A percentile compares a stretch with the other conserved stretches of the same genome.
These are phyloP conservation scores for Microplitis manilae DNA, from an alignment of 2,888 invertebrate species.

Conservation along the genomic window DNA sequence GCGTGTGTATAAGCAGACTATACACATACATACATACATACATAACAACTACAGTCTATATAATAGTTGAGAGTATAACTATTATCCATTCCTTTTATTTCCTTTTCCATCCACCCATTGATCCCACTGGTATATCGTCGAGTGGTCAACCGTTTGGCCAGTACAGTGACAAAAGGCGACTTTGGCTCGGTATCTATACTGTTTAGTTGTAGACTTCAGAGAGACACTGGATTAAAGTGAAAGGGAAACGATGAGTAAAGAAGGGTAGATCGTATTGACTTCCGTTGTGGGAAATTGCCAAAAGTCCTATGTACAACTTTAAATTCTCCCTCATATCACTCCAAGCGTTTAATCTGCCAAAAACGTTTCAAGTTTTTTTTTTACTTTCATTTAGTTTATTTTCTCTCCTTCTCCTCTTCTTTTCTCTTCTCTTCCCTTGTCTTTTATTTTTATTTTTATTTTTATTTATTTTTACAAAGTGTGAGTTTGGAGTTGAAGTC, in stretches of 20 bases:
- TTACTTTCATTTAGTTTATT: constrained; percentile 27
- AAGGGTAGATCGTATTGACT: constrained; percentile 53
- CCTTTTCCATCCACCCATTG: not conserved
- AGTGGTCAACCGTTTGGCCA: constrained; percentile 22
- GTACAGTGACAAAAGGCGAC: constrained; percentile 26
- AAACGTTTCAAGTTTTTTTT: constrained; percentile 57
- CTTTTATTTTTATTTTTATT: constrained; percentile 39
- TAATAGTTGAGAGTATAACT: too few relatives aligned
- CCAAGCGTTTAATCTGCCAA: constrained; percentile 56
- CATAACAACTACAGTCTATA: too few relatives aligned
- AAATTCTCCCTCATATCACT: constrained; percentile 38
- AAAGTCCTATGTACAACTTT: constrained; percentile 51
- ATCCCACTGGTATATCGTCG: not conserved
- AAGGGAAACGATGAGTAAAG: constrained; percentile 13
- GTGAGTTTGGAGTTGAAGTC: constrained; percentile 14
- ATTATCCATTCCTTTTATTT: not conserved
- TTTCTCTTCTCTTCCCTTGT: too few relatives aligned
- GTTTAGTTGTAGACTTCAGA: constrained; percentile 9
- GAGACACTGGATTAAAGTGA: constrained; percentile 30
- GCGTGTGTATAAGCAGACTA: not conserved
- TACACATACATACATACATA: too few relatives aligned
- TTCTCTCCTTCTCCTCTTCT: too few relatives aligned
- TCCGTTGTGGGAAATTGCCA: constrained; percentile 56
- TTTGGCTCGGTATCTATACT: constrained; percentile 7
- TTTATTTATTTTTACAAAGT: constrained; percentile 17